These are phyloP conservation scores for Oscheius sp. DNA, from an alignment of 1,140 invertebrate genomes.

Conservation along the genomic window DNA sequence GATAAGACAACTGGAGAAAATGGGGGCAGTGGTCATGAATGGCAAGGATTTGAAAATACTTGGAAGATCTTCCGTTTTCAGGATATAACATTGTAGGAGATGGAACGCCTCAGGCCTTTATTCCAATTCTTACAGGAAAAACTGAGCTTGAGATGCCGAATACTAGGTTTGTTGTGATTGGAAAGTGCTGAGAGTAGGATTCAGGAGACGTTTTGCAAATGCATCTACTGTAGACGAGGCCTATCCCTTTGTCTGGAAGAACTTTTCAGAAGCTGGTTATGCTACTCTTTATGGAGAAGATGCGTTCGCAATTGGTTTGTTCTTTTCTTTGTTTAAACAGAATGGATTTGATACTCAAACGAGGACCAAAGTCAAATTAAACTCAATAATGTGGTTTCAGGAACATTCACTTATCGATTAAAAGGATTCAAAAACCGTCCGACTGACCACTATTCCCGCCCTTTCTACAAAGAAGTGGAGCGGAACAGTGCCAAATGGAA, in stretches of 20 bases:
- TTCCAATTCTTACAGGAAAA: constrained; percentile 80
- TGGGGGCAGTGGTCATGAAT: constrained; percentile 66
- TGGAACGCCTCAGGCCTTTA: constrained; percentile 86
- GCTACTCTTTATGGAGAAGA: constrained; percentile 81
- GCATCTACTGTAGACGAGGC: constrained; percentile 71
- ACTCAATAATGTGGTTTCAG: too few relatives aligned
- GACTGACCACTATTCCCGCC: constrained; percentile 82
- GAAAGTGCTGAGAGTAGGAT: constrained; percentile 55
- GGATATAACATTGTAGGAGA: constrained; percentile 74
- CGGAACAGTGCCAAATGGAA: constrained; percentile 43
- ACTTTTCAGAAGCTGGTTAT: constrained; percentile 70
- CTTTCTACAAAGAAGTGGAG: constrained; percentile 71
- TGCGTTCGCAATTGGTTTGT: constrained; percentile 41
- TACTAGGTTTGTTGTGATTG: constrained; percentile 68
- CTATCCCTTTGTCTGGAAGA: constrained; percentile 72
- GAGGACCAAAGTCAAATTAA: too few relatives aligned
- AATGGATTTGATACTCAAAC: too few relatives aligned
- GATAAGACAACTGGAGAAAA: constrained; percentile 72
- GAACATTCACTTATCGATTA: constrained; percentile 82
- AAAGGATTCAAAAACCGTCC: constrained; percentile 78
- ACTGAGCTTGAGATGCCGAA: constrained; percentile 81
- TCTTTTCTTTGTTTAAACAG: background rate
- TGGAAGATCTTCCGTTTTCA: background rate
- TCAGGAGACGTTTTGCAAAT: constrained; percentile 71
- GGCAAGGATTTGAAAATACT: constrained; percentile 21